Evolutionary conservation across 2,113 vertebrate species (phyloP).

Genomic region (Astur gentilis): DNA sequence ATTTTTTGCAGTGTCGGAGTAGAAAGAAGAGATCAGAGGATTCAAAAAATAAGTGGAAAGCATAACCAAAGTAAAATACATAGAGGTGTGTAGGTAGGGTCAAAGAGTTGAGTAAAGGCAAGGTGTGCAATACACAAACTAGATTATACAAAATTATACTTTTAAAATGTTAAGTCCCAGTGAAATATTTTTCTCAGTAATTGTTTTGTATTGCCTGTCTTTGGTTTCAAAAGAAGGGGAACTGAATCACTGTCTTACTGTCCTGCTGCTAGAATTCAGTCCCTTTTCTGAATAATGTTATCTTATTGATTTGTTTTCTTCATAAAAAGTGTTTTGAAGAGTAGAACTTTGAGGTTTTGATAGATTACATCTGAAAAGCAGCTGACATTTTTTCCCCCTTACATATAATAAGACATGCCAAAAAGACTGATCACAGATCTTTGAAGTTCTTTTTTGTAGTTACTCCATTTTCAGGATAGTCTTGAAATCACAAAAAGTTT

Average conservation of each 20-base stretch:
- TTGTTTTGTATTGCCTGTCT: neutral
- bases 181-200: neutral
- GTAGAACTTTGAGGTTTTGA: neutral
- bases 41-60: neutral
- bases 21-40: neutral
- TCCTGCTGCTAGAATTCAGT: neutral
- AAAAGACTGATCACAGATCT: neutral
- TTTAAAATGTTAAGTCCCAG: neutral
- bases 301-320: neutral
- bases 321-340: neutral
- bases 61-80: neutral
- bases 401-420: neutral
- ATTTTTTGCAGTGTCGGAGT: neutral
- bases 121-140: neutral
- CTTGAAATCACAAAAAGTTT: neutral
- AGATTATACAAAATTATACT: neutral
- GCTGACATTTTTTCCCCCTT: neutral
- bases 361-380: neutral
- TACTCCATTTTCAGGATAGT: neutral
- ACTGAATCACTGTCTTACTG: neutral
- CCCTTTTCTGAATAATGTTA: neutral
- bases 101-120: neutral
- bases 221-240: neutral
- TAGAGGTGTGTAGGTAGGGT: neutral
- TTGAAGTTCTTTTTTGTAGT: neutral